Base-by-base conservation (phyloP, 2,888 invertebrate species). In the Tipula confusa region DNA sequence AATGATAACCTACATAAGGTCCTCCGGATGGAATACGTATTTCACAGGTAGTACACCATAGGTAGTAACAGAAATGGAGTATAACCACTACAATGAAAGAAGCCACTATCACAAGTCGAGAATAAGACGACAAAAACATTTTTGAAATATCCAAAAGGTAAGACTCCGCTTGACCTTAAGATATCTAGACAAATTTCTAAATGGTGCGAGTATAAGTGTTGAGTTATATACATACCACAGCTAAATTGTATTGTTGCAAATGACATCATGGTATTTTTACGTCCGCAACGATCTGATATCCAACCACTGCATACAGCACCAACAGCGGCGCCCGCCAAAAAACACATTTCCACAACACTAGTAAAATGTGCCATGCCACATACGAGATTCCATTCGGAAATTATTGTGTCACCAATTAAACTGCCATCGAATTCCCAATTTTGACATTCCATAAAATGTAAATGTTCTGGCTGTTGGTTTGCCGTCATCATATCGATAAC, bases 261-360 rank as follows among this genome's bases (percentile, higher is more conserved):
- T 1, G 89, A 88, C 90, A 93, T 91, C 84, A 94, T 88, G 0
- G 93, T 92, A 83, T 90, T 91, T 86, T 93, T 93, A 28, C 94
- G 90, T 6, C 94, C 94, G 86, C 91, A 93, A 88, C 91, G 92
- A 87, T 93, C 93, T 0, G 93, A 93, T 24, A 93, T 89, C 86
- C 92, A 91, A 0, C 93, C 93, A 85, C 92, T 92, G n/a, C 92
- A 90, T n/a, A 93, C 90, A 80, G 93, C 93, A 9, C 93, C 93
- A 4, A 92, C 88, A 0, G 93, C 92, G 1, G 93, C 93, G 5
- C 93, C 93, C 29, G 91, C 91, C 84, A 93, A 89, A 87, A 93
- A 93, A 87, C 92, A 91, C 91, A 92, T 93, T 88, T 93, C 93
- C 5, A 92, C 92, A 29, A 92, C 88, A 86, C 91, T 92, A 83